Evolutionary conservation across 2,888 invertebrate species (phyloP), one percentile per base, ranked within the genome.

Genomic region (Troides helena): DNA sequence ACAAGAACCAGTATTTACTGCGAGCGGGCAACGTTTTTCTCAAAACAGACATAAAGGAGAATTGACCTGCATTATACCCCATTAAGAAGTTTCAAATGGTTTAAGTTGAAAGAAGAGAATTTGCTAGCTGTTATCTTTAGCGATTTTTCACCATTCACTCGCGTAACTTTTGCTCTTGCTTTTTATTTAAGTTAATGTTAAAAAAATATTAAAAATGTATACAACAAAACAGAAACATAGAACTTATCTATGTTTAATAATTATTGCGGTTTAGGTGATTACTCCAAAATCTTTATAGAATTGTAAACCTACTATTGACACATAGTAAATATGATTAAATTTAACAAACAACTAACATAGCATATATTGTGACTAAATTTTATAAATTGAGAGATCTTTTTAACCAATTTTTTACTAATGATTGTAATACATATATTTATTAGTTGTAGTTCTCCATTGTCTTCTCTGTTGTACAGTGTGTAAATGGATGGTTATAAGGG

Each of bases 1-100:
- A 25, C 65, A 46, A 8, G 65, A 65, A 57, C 21, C 65, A 14
- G 18, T 39, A 23, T 43, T 65, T 65, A 43, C 36, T 21, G 21
- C 8, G 57, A 56, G 21, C 39, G 46, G 65, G 46, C 58, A 58
- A 58, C 23, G 46, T n/a, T 46, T 23, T 46, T 59, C 65, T 46
- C 25, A 23, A 65, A 65, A 65, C 58, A 65, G 46, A 58, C 65
- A 59, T 59, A 65, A 65, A 65, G 65, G 58, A 59, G 65, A 59
- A 65, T 65, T 43, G 57, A 57, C 65, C 36, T 56, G 67, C 53
- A 67, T 67, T 53, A 67, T 62, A 58, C 58, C 59, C 50, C 56
- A 62, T 61, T 61, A 17, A n/a, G 59, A 60, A 53, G 30, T 61
- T 61, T 50, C 36, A 18, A 67, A 61, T 21, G 39, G 62, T 39